Evolutionary conservation across 2,888 invertebrate species (phyloP).

Genomic region (Orthosia incerta): DNA sequence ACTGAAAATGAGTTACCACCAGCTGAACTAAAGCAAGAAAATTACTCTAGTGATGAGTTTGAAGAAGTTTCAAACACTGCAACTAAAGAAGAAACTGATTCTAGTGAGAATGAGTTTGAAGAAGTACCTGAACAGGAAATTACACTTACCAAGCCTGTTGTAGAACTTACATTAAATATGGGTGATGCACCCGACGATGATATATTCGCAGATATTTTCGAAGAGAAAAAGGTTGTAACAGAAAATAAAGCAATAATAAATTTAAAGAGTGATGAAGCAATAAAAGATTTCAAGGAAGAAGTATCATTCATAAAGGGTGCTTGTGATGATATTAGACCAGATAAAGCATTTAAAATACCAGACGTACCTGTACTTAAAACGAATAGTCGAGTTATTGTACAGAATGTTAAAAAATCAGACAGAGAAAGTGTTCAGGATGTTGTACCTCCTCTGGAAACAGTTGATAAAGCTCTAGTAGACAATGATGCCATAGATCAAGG

Average conservation of each 20-base stretch:
- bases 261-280: slow-evolving; percentile 21
- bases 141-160: slow-evolving; percentile 78
- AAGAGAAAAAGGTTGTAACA: slow-evolving; percentile 21
- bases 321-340: slow-evolving; percentile 42
- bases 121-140: slow-evolving; percentile 85
- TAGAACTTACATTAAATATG: slow-evolving; percentile 86
- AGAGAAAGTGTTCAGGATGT: slow-evolving; percentile 16
- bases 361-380: slow-evolving; percentile 33
- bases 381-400: slow-evolving; percentile 18
- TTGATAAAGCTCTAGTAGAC: slow-evolving; percentile 1
- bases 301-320: slow-evolving; percentile 38
- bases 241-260: slow-evolving; percentile 29
- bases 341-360: slow-evolving; percentile 56
- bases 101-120: slow-evolving; percentile 90
- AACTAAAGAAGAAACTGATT: slow-evolving; percentile 70
- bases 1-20: slow-evolving; percentile 2
- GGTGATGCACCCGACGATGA: slow-evolving; percentile 88
- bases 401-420: slow-evolving; percentile 36
- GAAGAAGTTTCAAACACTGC: slow-evolving; percentile 38
- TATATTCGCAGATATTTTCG: slow-evolving; percentile 94
- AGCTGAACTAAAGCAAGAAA: slow-evolving; percentile 46
- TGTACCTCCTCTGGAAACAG: neutral
- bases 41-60: slow-evolving; percentile 44
- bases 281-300: slow-evolving; percentile 18
- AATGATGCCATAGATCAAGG: slow-evolving; percentile 12